Base-by-base conservation (phyloP, 2,797 vertebrate genomes). In the Macrochelys suwanniensis region DNA sequence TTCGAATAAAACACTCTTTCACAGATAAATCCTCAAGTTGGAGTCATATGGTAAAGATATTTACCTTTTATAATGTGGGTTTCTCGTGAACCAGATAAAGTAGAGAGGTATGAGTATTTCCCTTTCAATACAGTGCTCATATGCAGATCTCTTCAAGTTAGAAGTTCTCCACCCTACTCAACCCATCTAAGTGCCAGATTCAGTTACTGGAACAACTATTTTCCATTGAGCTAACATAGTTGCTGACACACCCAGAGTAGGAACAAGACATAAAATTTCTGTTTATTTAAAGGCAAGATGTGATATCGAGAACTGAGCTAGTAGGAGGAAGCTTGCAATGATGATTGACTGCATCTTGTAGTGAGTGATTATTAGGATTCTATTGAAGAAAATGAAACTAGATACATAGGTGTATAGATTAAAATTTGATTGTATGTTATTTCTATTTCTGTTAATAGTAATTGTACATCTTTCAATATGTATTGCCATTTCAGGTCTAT, bases 201-300 rank as follows among this genome's bases (percentile, higher is more conserved):
- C 85, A 92, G 77, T 97, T 90, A 79, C 86, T 92, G 96, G 96
- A 96, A 95, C 89, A 88, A 59, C 77, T 85, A 92, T 96, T 97
- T 96, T 96, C 85, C 61, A 56, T 93, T 95, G 74, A 93, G 84
- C 88, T 96, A 83, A 83, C 51, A 0, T 84, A 88, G 88, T 88
- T 95, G 91, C 54, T 74, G 87, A 77, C 89, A 96, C 88, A 84
- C 89, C 94, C 97, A 28, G 83, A 88, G 76, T 94, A 68, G 79
- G 94, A 97, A 96, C 42, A 88, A 85, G 85, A 33, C 49, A 33
- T 77, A 89, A 95, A 90, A 93, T 93, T 94, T 94, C 16, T 83
- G 82, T 93, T 95, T 88, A 26, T 94, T 82, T 94, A 59, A 96
- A 94, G 88, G 3, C 61, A 81, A 79, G 84, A 33, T 47, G 28